phyloP scores from a whole-genome alignment of 2,113 vertebrate species.

The Sinocyclocheilus maitianheensis region DNA sequence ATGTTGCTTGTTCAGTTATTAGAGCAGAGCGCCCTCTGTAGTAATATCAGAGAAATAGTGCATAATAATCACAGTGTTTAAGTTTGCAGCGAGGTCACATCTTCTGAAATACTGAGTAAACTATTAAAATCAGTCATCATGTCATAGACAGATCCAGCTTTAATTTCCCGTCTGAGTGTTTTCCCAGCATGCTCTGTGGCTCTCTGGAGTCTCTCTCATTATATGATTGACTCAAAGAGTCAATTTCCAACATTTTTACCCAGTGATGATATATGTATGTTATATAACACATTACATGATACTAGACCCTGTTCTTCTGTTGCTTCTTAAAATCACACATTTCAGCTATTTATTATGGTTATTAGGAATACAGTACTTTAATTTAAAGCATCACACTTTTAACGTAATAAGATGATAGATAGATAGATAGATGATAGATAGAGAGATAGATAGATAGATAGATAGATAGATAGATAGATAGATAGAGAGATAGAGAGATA shows the following conservation, averaged over 20 bases:
- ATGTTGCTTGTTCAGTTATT: neutral
- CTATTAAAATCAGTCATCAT: neutral
- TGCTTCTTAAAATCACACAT: neutral
- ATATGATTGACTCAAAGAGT: neutral
- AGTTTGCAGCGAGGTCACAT: neutral
- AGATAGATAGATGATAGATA: no score
- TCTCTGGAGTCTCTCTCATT: neutral
- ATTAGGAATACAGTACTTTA: no score
- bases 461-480: no score
- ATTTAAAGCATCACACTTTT: no score
- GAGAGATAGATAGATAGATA: no score
- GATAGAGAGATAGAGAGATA: no score
- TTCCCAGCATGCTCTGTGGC: neutral
- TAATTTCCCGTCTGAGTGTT: slow-evolving; percentile 36
- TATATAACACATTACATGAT: neutral
- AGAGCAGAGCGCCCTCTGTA: neutral
- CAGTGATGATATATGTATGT: neutral
- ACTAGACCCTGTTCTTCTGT: neutral
- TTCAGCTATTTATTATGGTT: neutral
- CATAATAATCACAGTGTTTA: neutral
- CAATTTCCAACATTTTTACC: no score
- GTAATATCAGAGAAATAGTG: neutral
- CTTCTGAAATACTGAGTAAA: slow-evolving; percentile 22
- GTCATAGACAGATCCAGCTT: slow-evolving; percentile 6
- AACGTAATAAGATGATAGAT: no score